A percentile compares a stretch with the other conserved stretches of the same genome.
These are phyloP conservation scores for Erebia aethiops DNA, from an alignment of 2,888 invertebrate species.

Conservation along the genomic window DNA sequence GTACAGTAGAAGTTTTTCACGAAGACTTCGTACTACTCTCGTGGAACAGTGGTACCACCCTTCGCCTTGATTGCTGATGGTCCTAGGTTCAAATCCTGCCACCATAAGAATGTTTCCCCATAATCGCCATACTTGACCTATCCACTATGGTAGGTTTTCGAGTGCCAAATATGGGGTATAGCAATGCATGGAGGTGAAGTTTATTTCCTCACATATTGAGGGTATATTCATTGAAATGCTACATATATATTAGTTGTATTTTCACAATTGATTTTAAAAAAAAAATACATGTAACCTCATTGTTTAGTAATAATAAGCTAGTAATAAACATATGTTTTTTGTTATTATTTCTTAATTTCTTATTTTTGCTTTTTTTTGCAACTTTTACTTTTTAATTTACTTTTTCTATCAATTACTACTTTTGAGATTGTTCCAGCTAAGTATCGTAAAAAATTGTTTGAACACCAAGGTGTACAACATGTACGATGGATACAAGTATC, in stretches of 20 bases:
- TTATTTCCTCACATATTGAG: conserved; percentile 52
- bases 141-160: conserved; percentile 64
- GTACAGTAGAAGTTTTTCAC: conserved; percentile 23
- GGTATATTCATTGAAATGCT: conserved; percentile 64
- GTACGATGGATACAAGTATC: too few species aligned
- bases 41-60: conserved; percentile 43
- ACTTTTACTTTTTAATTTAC: too few species aligned
- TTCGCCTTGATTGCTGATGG: conserved; percentile 20
- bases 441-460: too few species aligned
- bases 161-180: conserved; percentile 75
- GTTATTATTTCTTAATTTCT: too few species aligned
- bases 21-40: conserved; percentile 35
- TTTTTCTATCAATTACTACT: too few species aligned
- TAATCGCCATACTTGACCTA: conserved; percentile 79
- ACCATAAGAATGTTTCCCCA: conserved; percentile 54
- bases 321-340: too few species aligned
- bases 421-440: too few species aligned
- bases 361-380: too few species aligned
- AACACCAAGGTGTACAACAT: too few species aligned
- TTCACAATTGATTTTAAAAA: too few species aligned
- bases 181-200: conserved; percentile 65
- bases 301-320: too few species aligned
- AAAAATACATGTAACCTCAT: too few species aligned
- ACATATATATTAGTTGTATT: conserved; percentile 47
- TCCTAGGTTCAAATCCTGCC: conserved; percentile 59